Evolutionary conservation across 2,888 invertebrate species (phyloP).

Genomic region (Acanthosoma haemorrhoidale): DNA sequence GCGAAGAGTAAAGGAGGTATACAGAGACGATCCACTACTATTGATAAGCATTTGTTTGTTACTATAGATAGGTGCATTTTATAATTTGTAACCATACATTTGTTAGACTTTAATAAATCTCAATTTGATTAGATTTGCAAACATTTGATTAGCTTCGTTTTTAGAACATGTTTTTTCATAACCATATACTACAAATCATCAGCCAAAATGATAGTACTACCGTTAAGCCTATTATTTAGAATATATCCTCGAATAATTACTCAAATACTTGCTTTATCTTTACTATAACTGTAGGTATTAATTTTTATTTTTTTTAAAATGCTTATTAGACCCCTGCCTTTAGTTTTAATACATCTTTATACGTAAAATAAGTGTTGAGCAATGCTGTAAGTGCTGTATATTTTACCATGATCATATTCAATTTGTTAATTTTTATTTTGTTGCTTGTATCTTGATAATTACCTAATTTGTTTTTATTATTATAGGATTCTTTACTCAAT

Average conservation of each 20-base stretch:
- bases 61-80: not conserved
- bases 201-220: no score
- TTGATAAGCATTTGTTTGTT: not conserved
- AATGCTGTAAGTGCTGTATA: no score
- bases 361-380: no score
- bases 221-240: not conserved
- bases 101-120: not conserved
- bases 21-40: not conserved
- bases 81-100: not conserved
- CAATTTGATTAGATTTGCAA: not conserved
- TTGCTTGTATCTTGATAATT: not conserved
- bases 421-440: no score
- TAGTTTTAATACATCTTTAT: not conserved
- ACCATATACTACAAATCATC: no score
- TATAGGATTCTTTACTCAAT: conserved; percentile 72
- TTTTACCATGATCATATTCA: no score
- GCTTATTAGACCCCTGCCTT: not conserved
- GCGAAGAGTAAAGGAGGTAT: conserved; percentile 63
- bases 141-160: not conserved
- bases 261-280: not conserved
- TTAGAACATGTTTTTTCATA: no score
- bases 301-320: not conserved
- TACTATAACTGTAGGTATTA: not conserved
- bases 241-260: not conserved
- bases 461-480: conserved; percentile 40